Evolutionary conservation across 2,113 vertebrate genomes (phyloP).

Genomic region (Notothenia coriiceps): DNA sequence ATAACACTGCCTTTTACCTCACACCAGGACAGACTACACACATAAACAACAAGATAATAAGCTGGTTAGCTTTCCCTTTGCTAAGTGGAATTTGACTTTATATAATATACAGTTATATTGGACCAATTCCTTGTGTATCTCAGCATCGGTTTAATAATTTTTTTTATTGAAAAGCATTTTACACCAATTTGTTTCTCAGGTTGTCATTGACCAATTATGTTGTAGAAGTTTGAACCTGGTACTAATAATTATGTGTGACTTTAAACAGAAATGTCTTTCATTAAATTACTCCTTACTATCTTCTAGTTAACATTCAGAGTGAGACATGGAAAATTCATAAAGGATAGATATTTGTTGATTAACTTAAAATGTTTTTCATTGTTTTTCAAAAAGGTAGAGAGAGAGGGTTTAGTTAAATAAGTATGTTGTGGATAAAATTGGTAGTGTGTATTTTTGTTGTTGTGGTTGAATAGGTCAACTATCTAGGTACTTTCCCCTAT

Average conservation of each 20-base stretch:
- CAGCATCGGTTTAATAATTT: background rate
- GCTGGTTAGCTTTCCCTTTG: background rate
- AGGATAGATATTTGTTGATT: background rate
- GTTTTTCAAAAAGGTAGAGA: background rate
- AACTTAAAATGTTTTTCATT: background rate
- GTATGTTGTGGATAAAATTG: background rate
- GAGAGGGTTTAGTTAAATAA: background rate
- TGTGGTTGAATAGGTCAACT: background rate
- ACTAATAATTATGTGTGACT: background rate
- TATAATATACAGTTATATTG: background rate
- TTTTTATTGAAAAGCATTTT: background rate
- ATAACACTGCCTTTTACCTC: no score
- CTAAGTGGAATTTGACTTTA: background rate
- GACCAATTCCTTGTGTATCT: background rate
- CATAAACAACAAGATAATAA: conserved; percentile 54
- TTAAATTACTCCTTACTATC: no score
- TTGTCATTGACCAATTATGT: background rate
- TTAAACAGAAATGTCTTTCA: background rate
- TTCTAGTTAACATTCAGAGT: background rate
- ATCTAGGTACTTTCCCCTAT: background rate
- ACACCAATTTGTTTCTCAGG: background rate
- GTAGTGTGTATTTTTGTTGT: background rate
- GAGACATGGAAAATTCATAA: background rate
- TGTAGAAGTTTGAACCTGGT: background rate
- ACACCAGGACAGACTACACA: no score